phyloP scores from a whole-genome alignment of 2,113 vertebrate species.

The Formicarius rufipectus region DNA sequence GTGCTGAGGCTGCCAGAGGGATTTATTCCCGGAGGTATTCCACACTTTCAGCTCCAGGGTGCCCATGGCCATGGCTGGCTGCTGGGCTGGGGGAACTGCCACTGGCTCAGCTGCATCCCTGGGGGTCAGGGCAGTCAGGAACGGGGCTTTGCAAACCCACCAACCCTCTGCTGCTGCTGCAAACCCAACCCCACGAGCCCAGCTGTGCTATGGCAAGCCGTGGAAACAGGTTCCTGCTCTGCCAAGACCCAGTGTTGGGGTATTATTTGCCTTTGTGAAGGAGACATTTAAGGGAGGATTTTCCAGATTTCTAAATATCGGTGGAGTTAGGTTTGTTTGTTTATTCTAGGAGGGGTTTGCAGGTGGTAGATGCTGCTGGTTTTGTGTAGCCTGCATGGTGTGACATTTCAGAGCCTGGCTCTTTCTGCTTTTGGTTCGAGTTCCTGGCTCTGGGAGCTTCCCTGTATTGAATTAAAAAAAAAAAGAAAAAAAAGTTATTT shows the following conservation, averaged over 20 bases:
- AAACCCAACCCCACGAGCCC: neutral
- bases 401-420: slow-evolving; percentile 32
- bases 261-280: neutral
- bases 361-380: slow-evolving; percentile 17
- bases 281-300: neutral
- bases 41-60: neutral
- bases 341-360: neutral
- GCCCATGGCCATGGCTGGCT: fast-evolving
- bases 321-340: neutral
- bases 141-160: neutral
- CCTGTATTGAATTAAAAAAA: neutral
- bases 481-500: neutral
- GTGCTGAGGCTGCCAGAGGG: neutral
- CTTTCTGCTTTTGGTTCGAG: neutral
- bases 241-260: neutral
- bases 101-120: neutral
- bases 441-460: slow-evolving; percentile 19
- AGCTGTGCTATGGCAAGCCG: neutral
- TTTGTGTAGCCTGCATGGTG: neutral
- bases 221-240: neutral
- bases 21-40: neutral
- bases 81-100: neutral
- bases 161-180: neutral
- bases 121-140: neutral
- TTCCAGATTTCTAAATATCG: neutral